Evolutionary conservation across 2,888 invertebrate species (phyloP).

Genomic region (Dione vanillae): DNA sequence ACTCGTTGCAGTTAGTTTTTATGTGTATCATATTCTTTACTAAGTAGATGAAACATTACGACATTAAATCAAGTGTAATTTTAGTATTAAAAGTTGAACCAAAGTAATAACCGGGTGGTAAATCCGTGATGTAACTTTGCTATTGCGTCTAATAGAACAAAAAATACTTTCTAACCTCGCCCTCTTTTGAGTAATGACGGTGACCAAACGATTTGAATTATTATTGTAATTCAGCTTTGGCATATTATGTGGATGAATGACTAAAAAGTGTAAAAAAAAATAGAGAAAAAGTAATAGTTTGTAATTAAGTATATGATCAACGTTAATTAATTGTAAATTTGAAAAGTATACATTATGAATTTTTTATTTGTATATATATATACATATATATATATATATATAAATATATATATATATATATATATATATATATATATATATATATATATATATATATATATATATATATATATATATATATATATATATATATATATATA

Average conservation of each 20-base stretch:
- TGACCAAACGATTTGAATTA: neutral
- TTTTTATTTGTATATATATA: no score
- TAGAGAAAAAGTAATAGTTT: no score
- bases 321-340: no score
- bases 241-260: neutral
- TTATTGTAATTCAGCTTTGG: neutral
- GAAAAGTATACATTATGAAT: no score
- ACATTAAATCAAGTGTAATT: slow-evolving; percentile 57
- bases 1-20: no score
- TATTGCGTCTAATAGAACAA: slow-evolving; percentile 63
- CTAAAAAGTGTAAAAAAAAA: neutral
- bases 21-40: neutral
- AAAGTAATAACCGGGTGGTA: slow-evolving; percentile 58
- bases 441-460: no score
- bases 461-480: no score
- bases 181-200: slow-evolving; percentile 55
- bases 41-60: slow-evolving; percentile 52
- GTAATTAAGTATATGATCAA: no score
- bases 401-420: no score
- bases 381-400: no score
- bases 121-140: slow-evolving; percentile 59
- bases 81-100: slow-evolving; percentile 49
- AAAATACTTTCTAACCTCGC: slow-evolving; percentile 74
- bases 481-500: no score
- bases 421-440: no score